Evolutionary conservation across 2,113 vertebrate genomes (phyloP).

Genomic region (Danionella cerebrum): DNA sequence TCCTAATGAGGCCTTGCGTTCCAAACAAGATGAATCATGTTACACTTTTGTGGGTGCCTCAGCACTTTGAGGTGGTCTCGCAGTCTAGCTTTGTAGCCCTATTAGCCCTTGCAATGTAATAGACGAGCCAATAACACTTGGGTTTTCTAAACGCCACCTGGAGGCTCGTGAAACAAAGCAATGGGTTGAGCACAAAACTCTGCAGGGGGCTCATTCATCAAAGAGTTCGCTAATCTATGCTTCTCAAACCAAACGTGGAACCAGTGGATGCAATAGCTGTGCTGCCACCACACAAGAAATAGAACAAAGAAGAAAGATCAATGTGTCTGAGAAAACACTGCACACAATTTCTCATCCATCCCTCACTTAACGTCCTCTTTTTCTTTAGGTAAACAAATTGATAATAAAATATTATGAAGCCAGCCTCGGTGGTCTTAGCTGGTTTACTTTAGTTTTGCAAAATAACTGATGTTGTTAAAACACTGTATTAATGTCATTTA

Average conservation of each 20-base stretch:
- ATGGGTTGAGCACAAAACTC: neutral
- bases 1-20: constrained; percentile 39
- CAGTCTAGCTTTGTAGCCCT: constrained; percentile 40
- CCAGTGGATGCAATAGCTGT: neutral
- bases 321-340: neutral
- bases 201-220: neutral
- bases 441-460: too few relatives aligned
- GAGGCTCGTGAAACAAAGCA: neutral
- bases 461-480: too few relatives aligned
- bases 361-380: too few relatives aligned
- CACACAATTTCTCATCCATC: too few relatives aligned
- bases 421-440: too few relatives aligned
- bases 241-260: neutral
- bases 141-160: constrained; percentile 29
- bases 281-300: neutral
- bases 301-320: neutral
- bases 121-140: constrained; percentile 47
- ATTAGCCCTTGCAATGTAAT: constrained; percentile 41
- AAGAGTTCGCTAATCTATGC: neutral
- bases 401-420: too few relatives aligned
- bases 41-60: constrained; percentile 50
- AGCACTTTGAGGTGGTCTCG: constrained; percentile 48
- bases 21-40: constrained; percentile 59
- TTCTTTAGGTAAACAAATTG: too few relatives aligned
- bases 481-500: too few relatives aligned